These are phyloP conservation scores for Cyprinus carpio DNA, from an alignment of 2,113 vertebrate genomes.

Conservation along the genomic window DNA sequence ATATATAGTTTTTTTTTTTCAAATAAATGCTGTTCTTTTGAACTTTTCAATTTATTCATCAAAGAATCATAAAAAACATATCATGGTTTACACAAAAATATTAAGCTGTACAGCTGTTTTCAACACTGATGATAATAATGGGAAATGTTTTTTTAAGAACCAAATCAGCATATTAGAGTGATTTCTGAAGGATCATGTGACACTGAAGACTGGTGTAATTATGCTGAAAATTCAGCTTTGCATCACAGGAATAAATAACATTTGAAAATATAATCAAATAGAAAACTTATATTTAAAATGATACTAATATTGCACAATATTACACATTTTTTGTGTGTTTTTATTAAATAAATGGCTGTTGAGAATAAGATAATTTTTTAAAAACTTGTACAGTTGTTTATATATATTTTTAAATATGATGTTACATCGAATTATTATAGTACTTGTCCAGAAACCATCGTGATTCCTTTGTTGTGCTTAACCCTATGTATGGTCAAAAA, in stretches of 20 bases:
- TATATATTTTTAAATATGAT: not conserved
- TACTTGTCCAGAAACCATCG: not conserved
- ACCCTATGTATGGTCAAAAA: not conserved
- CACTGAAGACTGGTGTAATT: not conserved
- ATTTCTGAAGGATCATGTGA: not conserved
- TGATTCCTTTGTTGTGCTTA: not conserved
- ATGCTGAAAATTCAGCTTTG: not conserved
- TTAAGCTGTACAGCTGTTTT: not conserved
- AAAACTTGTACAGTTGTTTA: no score
- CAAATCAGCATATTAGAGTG: not conserved
- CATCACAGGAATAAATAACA: not conserved
- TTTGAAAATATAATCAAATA: not conserved
- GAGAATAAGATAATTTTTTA: no score
- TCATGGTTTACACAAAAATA: not conserved
- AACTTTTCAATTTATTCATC: no score
- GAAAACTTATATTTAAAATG: not conserved
- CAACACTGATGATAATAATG: not conserved
- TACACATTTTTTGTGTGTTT: not conserved
- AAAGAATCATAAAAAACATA: no score
- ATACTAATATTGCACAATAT: not conserved
- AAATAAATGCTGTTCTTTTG: no score
- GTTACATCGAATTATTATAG: not conserved
- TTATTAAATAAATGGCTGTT: not conserved
- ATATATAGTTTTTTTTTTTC: no score
- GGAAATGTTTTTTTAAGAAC: not conserved